Conservation (phyloP, 2,888 invertebrate genomes). For the Plusia festucae region DNA sequence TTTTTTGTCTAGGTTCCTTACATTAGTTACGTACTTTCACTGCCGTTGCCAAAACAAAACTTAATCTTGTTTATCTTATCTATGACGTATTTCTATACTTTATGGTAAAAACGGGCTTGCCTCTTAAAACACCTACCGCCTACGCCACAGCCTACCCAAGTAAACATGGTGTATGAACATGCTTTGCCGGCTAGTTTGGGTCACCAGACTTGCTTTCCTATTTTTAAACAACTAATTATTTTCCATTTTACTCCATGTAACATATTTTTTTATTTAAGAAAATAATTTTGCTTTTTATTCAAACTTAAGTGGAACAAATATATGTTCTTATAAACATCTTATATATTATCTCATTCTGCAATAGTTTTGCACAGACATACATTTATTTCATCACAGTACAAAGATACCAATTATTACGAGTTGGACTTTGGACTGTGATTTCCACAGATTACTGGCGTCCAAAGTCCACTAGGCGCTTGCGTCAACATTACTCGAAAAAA, state of each 20-base stretch:
- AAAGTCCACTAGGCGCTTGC: conserved; percentile 1
- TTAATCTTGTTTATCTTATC: background rate
- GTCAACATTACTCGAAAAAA: conserved; percentile 3
- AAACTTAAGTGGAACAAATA: background rate
- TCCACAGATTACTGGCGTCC: background rate
- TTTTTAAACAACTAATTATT: background rate
- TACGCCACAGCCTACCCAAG: too few relatives aligned
- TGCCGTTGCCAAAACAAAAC: background rate
- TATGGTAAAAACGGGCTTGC: too few relatives aligned
- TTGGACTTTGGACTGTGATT: conserved; percentile 4
- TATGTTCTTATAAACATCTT: background rate
- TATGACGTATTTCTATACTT: background rate
- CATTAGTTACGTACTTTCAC: background rate
- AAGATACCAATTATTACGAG: background rate
- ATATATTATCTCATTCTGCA: background rate
- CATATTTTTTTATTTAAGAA: background rate
- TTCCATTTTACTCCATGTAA: background rate
- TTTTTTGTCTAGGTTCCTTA: background rate
- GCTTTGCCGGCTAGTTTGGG: too few relatives aligned
- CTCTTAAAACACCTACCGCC: too few relatives aligned
- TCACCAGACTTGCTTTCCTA: background rate
- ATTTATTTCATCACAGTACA: background rate
- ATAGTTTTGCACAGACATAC: background rate
- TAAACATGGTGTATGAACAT: too few relatives aligned
- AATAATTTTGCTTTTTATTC: background rate